phyloP scores from a whole-genome alignment of 2,113 vertebrate genomes.

The Pteruthius melanotis region DNA sequence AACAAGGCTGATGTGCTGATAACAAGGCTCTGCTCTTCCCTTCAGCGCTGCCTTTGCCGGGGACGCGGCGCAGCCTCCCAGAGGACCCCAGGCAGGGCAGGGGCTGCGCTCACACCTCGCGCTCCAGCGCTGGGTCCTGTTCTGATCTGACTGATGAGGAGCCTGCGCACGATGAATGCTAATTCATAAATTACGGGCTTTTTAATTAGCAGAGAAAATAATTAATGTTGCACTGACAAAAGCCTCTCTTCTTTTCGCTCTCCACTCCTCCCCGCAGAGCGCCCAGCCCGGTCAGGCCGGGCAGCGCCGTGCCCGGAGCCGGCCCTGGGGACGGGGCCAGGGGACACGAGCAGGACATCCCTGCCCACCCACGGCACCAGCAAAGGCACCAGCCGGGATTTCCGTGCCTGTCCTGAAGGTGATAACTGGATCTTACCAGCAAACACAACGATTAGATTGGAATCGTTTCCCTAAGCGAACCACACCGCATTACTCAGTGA shows the following conservation, averaged over 20 bases:
- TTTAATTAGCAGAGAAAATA: neutral
- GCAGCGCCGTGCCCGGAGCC: neutral
- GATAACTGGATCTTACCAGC: neutral
- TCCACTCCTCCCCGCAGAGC: rapidly evolving
- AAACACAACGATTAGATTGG: neutral
- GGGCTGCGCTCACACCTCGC: too few relatives aligned
- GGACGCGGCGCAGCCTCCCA: neutral
- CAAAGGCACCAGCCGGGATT: neutral
- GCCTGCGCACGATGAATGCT: neutral
- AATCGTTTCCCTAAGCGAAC: neutral
- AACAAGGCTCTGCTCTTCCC: neutral
- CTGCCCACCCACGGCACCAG: rapidly evolving
- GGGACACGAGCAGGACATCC: neutral
- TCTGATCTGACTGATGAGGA: neutral
- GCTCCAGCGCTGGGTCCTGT: rapidly evolving
- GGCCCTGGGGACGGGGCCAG: neutral
- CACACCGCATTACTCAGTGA: neutral
- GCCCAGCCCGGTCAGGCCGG: neutral
- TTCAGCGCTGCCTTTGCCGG: neutral
- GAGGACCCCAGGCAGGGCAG: too few relatives aligned
- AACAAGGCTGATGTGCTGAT: neutral
- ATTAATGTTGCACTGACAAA: neutral
- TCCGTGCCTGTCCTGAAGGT: neutral
- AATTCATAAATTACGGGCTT: neutral
- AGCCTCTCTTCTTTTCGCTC: too few relatives aligned